These are phyloP conservation scores for Muraenolepis orangiensis DNA, from an alignment of 2,797 vertebrate genomes.

Conservation along the genomic window DNA sequence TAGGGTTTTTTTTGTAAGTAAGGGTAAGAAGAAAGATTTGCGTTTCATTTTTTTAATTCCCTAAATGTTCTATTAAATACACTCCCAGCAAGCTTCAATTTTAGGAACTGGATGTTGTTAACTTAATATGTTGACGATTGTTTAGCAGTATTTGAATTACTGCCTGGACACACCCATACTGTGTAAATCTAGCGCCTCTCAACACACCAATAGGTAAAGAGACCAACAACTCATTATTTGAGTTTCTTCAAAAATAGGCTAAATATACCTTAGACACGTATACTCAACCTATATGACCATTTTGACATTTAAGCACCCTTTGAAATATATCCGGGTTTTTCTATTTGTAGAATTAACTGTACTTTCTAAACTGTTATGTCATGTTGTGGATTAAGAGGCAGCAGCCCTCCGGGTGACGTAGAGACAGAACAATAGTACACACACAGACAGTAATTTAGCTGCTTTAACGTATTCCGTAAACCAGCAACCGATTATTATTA, in stretches of 20 bases:
- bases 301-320: not conserved
- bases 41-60: not conserved
- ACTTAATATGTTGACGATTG: not conserved
- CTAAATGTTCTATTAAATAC: not conserved
- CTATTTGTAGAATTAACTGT: not conserved
- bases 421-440: not conserved
- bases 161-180: constrained; percentile 57
- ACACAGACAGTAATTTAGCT: not conserved
- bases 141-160: constrained; percentile 23
- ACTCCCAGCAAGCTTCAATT: too few species aligned
- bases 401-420: not conserved
- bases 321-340: not conserved
- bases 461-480: not conserved
- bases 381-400: not conserved
- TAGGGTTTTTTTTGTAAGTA: not conserved
- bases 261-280: not conserved
- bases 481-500: too few species aligned
- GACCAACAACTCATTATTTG: not conserved
- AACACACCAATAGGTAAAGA: not conserved
- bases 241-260: not conserved
- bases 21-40: not conserved
- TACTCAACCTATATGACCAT: not conserved
- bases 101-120: not conserved
- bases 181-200: not conserved
- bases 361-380: constrained; percentile 1